These are phyloP conservation scores for Pseudochromis fuscus DNA, from an alignment of 2,797 vertebrate species.

Conservation along the genomic window DNA sequence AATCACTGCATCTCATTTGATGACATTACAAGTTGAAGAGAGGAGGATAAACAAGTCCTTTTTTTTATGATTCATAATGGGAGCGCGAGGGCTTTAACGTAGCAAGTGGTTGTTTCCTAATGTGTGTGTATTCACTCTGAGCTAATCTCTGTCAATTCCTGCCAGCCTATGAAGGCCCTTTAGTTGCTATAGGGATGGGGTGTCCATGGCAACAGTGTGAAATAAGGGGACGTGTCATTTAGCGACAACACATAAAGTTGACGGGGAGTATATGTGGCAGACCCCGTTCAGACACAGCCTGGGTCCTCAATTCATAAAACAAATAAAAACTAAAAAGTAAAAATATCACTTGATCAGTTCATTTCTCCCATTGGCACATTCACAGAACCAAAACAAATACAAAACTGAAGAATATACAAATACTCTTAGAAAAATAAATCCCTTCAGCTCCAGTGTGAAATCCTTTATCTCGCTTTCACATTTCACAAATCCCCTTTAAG, in stretches of 20 bases:
- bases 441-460: conserved; percentile 14
- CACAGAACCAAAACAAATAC: conserved; percentile 37
- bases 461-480: background rate
- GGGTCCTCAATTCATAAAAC: background rate
- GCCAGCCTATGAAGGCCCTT: conserved; percentile 57
- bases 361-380: conserved; percentile 26
- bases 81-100: conserved; percentile 52
- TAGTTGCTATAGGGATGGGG: conserved; percentile 81
- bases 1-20: conserved; percentile 56
- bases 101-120: conserved; percentile 55
- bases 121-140: conserved; percentile 52
- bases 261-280: conserved; percentile 35
- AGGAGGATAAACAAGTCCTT: conserved; percentile 35
- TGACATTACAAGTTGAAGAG: conserved; percentile 38
- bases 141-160: conserved; percentile 63
- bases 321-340: background rate
- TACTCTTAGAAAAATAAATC: conserved; percentile 56
- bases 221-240: conserved; percentile 53
- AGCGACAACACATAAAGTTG: conserved; percentile 52
- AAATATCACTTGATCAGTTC: background rate
- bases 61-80: conserved; percentile 52
- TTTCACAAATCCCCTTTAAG: conserved; percentile 17
- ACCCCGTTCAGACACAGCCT: conserved; percentile 11
- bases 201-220: conserved; percentile 80
- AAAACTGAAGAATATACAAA: conserved; percentile 36